These are phyloP conservation scores for Metellina segmentata DNA, from an alignment of 2,888 invertebrate genomes.

Conservation along the genomic window DNA sequence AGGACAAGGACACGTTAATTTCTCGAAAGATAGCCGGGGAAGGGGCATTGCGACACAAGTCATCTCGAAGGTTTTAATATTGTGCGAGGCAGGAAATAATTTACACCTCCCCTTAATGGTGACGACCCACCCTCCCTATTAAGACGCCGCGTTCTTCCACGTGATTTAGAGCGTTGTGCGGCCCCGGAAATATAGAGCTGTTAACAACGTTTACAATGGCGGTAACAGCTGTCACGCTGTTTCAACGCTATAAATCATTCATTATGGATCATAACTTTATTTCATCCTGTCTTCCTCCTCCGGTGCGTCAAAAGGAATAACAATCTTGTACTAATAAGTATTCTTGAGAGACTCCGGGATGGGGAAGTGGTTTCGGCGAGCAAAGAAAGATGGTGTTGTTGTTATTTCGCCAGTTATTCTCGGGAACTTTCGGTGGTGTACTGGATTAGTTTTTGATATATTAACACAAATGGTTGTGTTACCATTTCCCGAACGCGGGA, in stretches of 20 bases:
- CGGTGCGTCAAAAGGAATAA: conserved; percentile 24
- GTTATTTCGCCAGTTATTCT: background rate
- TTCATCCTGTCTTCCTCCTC: conserved; percentile 22
- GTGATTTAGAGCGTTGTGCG: background rate
- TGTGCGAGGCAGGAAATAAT: background rate
- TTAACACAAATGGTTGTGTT: too few species aligned
- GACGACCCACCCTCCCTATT: background rate
- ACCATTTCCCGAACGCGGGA: too few species aligned
- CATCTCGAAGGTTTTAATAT: background rate
- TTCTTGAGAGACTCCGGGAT: background rate
- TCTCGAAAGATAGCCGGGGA: too few species aligned
- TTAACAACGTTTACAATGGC: conserved; percentile 48
- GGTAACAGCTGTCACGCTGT: conserved; percentile 44
- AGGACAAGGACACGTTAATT: too few species aligned
- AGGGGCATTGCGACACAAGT: too few species aligned
- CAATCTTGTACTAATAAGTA: background rate
- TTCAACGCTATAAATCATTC: conserved; percentile 40
- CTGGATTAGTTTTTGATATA: too few species aligned
- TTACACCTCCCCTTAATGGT: background rate
- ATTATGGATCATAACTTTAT: conserved; percentile 58
- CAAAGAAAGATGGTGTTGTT: background rate
- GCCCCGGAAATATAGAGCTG: conserved; percentile 29
- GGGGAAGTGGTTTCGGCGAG: background rate
- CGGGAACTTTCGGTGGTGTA: too few species aligned
- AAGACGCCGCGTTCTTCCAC: background rate